A percentile compares a stretch with the other conserved stretches of the same genome.
Evolutionary conservation across 1,140 invertebrate genomes (phyloP).

Genomic region (Phortica variegata): DNA sequence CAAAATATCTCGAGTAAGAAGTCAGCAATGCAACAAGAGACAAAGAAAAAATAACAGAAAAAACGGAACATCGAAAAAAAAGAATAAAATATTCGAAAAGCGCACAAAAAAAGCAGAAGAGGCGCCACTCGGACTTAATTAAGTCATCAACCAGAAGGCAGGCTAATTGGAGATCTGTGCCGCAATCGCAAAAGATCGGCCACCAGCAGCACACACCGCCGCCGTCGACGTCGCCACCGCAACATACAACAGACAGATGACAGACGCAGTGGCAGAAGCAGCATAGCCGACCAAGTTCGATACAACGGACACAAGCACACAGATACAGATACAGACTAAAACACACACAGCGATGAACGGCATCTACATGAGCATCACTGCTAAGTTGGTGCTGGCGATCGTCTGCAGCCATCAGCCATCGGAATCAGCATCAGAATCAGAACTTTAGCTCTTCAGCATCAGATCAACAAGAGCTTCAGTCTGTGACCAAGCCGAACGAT

Average conservation of each 20-base stretch:
- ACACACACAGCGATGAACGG: conserved; percentile 33
- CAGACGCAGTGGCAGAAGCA: conserved; percentile 8
- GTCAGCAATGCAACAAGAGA: too few relatives aligned
- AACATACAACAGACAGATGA: not conserved
- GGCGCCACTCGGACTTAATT: conserved; percentile 55
- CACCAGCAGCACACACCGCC: conserved; percentile 15
- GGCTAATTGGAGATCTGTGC: conserved; percentile 57
- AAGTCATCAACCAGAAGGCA: conserved; percentile 58
- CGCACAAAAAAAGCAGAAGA: conserved; percentile 38
- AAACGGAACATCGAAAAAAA: not conserved
- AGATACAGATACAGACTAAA: conserved; percentile 35
- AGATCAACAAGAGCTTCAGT: too few relatives aligned
- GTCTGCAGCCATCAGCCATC: too few relatives aligned
- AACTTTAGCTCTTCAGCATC: too few relatives aligned
- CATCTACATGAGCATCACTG: conserved; percentile 2
- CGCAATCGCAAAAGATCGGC: conserved; percentile 31
- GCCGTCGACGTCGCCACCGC: conserved; percentile 11
- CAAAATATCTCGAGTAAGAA: too few relatives aligned
- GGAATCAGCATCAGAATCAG: too few relatives aligned
- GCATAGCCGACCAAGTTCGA: conserved; percentile 26
- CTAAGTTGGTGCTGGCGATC: conserved; percentile 2
- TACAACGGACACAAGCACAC: conserved; percentile 50
- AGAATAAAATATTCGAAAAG: not conserved
- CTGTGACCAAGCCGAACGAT: too few relatives aligned
- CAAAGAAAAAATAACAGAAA: too few relatives aligned